phyloP scores from a whole-genome alignment of 2,797 vertebrate genomes.

The Sebastes goodei region DNA sequence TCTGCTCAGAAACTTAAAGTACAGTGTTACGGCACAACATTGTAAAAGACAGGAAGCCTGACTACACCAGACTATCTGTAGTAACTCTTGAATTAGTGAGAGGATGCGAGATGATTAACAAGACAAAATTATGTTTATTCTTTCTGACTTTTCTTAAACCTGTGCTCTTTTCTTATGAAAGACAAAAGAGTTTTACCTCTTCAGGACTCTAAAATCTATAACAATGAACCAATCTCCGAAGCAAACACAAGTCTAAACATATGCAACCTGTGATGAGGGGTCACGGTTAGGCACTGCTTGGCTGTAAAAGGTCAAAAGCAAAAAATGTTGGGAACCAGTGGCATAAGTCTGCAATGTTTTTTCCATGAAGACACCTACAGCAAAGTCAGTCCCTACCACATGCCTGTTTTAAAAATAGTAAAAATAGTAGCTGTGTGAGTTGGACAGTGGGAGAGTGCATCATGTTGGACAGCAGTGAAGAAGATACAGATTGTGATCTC shows the following conservation, averaged over 20 bases:
- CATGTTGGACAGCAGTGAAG: constrained; percentile 9
- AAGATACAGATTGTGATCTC: constrained; percentile 13
- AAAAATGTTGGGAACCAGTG: neutral
- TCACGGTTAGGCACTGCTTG: neutral
- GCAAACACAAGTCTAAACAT: neutral
- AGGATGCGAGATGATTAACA: neutral
- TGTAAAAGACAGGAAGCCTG: neutral
- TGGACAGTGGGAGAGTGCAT: neutral
- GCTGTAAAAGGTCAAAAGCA: neutral
- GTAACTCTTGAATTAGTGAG: neutral
- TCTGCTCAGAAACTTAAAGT: neutral
- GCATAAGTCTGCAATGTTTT: neutral
- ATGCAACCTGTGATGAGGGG: neutral
- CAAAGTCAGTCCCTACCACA: neutral
- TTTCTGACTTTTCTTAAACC: neutral
- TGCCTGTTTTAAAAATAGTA: neutral
- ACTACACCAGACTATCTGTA: neutral
- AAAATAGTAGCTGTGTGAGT: neutral
- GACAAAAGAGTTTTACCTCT: neutral
- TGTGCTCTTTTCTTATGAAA: neutral
- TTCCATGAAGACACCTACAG: neutral
- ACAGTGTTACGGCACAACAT: neutral
- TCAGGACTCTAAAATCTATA: neutral
- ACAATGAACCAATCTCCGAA: neutral
- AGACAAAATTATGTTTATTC: neutral